These are phyloP conservation scores for Phoenicopterus ruber DNA, from an alignment of 2,113 vertebrate genomes.

Conservation along the genomic window DNA sequence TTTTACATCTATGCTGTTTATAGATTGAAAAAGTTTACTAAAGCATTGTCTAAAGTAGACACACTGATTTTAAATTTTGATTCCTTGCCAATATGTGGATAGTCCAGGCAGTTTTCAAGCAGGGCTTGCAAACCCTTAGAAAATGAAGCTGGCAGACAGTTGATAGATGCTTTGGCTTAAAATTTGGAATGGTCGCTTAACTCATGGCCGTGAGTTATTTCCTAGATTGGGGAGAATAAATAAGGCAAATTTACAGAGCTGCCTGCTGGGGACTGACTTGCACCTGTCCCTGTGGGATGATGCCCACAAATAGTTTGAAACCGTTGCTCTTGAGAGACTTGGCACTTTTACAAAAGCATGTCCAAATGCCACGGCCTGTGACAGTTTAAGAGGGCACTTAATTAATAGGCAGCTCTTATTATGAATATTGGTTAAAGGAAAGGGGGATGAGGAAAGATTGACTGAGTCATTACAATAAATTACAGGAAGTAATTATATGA, in stretches of 20 bases:
- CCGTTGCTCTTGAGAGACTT: slow-evolving; percentile 28
- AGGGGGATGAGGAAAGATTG: not conserved
- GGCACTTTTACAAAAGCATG: slow-evolving; percentile 9
- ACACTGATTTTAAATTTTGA: not conserved
- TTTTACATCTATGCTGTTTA: not conserved
- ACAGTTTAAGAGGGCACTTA: slow-evolving; percentile 51
- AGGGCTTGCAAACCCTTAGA: not conserved
- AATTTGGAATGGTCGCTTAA: not conserved
- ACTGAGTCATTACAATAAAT: not conserved
- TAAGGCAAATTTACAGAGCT: slow-evolving; percentile 45
- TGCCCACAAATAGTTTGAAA: slow-evolving; percentile 59
- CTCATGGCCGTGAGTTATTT: slow-evolving; percentile 9
- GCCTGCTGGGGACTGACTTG: slow-evolving; percentile 5
- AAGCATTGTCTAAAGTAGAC: not conserved
- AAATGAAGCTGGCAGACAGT: not conserved
- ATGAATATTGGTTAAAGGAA: slow-evolving; percentile 35
- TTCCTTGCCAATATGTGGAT: not conserved
- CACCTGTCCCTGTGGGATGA: slow-evolving; percentile 62
- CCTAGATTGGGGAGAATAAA: slow-evolving; percentile 42
- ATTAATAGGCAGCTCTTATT: slow-evolving; percentile 32
- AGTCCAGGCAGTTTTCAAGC: not conserved
- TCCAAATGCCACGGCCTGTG: slow-evolving; percentile 16
- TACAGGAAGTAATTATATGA: slow-evolving; percentile 36
- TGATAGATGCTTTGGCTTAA: not conserved
- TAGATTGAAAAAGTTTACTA: not conserved